These are phyloP conservation scores for Hyposoter didymator DNA, from an alignment of 2,888 invertebrate species.

Conservation along the genomic window DNA sequence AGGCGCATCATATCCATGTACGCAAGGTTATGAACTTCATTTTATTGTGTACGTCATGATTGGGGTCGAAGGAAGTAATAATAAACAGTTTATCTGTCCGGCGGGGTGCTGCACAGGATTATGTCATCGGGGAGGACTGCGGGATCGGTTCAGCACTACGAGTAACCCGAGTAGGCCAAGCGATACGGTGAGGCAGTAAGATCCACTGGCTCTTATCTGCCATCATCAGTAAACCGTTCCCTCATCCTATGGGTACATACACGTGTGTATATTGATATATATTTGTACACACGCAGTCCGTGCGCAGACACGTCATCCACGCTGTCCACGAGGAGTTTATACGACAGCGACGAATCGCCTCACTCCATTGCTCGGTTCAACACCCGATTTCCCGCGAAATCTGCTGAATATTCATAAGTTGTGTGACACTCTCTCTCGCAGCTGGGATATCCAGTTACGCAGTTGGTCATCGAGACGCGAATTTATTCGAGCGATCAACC, in stretches of 20 bases:
- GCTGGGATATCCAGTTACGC: constrained; percentile 57
- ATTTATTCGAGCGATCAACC: constrained; percentile 49
- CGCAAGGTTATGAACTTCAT: constrained; percentile 34
- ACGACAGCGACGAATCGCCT: constrained; percentile 41
- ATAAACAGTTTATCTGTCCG: constrained; percentile 80
- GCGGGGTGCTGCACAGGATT: constrained; percentile 75
- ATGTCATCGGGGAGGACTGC: constrained; percentile 63
- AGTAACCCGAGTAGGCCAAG: constrained; percentile 74
- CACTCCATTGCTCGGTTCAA: constrained; percentile 13
- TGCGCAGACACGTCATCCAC: constrained; percentile 17
- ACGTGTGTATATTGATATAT: neutral
- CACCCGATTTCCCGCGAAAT: constrained; percentile 68
- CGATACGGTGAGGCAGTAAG: constrained; percentile 70
- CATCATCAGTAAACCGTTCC: constrained; percentile 62
- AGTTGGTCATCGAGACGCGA: constrained; percentile 40
- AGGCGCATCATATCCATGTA: constrained; percentile 45
- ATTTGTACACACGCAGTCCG: constrained; percentile 5
- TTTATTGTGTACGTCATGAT: constrained; percentile 28
- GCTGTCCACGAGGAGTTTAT: constrained; percentile 13
- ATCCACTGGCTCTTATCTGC: constrained; percentile 73
- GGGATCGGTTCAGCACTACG: constrained; percentile 44
- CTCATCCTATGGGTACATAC: neutral
- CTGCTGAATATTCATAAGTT: constrained; percentile 76
- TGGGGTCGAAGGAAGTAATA: constrained; percentile 74
- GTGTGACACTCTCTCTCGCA: constrained; percentile 64